Evolutionary conservation across 2,797 vertebrate genomes (phyloP).

Genomic region (Astyanax mexicanus): DNA sequence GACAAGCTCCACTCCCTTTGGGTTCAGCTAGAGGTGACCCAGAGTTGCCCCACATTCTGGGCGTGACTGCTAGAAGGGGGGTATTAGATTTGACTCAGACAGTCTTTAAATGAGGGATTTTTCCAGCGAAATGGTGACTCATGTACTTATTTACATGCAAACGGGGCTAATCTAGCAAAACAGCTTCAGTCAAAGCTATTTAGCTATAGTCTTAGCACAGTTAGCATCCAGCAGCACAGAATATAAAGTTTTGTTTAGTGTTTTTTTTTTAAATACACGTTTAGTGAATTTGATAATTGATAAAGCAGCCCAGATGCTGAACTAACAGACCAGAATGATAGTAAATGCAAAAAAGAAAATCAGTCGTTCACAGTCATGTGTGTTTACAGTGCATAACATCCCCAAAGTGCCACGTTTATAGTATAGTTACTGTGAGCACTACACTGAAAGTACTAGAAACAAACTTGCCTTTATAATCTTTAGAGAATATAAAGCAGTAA

Average conservation of each 20-base stretch:
- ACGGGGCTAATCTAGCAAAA: not conserved
- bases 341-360: not conserved
- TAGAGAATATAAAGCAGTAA: no score
- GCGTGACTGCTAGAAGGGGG: not conserved
- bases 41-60: conserved; percentile 65
- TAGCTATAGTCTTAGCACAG: no score
- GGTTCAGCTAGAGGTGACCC: conserved; percentile 66
- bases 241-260: no score
- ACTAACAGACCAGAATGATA: not conserved
- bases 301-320: no score
- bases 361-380: no score
- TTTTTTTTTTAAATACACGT: no score
- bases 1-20: conserved; percentile 72
- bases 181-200: not conserved
- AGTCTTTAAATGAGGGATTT: not conserved
- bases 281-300: not conserved
- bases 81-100: conserved; percentile 59
- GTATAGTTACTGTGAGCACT: no score
- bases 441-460: no score
- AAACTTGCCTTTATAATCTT: no score
- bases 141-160: not conserved
- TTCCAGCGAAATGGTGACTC: not conserved
- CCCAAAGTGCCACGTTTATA: no score
- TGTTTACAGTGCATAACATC: no score
- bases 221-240: no score